phyloP scores from a whole-genome alignment of 2,113 vertebrate genomes.

The Acanthochromis polyacanthus region DNA sequence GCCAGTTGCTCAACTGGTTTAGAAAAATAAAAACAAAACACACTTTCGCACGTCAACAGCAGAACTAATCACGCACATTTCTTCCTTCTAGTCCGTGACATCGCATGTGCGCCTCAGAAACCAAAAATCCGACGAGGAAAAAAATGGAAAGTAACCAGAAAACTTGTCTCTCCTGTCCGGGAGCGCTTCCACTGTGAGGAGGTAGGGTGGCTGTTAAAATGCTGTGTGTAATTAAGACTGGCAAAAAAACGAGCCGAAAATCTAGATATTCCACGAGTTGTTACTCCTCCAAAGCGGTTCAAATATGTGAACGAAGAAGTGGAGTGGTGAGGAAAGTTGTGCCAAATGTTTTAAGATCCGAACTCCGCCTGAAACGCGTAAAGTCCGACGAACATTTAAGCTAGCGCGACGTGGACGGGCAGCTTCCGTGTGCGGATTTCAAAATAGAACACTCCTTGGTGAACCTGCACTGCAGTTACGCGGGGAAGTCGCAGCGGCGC shows the following conservation, averaged over 20 bases:
- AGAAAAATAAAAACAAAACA: constrained; percentile 35
- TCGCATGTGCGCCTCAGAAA: constrained; percentile 40
- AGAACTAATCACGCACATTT: constrained; percentile 27
- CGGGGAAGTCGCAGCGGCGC: accelerated
- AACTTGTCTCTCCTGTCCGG: constrained; percentile 17
- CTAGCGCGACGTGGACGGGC: accelerated
- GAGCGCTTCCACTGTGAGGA: constrained; percentile 28
- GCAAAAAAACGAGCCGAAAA: not conserved
- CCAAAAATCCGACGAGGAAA: not conserved
- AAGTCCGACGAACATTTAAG: constrained; percentile 31
- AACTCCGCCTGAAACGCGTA: constrained; percentile 75
- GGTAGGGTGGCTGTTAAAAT: not conserved
- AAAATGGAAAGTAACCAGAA: constrained; percentile 2
- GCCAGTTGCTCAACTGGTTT: constrained; percentile 69
- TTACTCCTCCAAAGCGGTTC: constrained; percentile 25
- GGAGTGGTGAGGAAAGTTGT: constrained; percentile 50
- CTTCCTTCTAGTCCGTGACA: constrained; percentile 65
- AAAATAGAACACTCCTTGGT: not conserved
- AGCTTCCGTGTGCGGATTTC: not conserved
- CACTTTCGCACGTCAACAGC: constrained; percentile 1
- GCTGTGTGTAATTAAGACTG: not conserved
- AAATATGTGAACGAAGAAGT: constrained; percentile 58
- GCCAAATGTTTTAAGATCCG: constrained; percentile 64
- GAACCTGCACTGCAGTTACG: accelerated
- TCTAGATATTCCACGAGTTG: constrained; percentile 49